Evolutionary conservation across 2,113 vertebrate genomes (phyloP).

Genomic region (Bos javanicus): DNA sequence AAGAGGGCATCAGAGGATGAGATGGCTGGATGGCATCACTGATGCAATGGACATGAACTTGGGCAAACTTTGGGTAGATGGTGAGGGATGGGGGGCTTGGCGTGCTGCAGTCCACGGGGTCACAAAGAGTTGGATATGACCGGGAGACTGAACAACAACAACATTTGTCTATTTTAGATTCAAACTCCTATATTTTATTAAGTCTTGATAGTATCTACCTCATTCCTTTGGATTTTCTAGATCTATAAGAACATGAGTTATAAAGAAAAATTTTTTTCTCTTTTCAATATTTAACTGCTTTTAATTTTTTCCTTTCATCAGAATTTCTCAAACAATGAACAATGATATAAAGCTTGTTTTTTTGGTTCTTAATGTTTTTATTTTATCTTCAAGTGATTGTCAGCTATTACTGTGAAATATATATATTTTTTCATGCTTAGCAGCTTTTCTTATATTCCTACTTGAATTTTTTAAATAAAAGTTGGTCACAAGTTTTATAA

Average conservation of each 20-base stretch:
- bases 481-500: not conserved
- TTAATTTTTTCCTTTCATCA: not conserved
- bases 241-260: not conserved
- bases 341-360: not conserved
- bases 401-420: not conserved
- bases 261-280: not conserved
- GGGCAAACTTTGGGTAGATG: not conserved
- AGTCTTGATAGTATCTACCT: not conserved
- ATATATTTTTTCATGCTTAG: not conserved
- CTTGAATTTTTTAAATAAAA: not conserved
- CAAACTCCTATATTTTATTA: not conserved
- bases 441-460: not conserved
- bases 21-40: not conserved
- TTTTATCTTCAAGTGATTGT: not conserved
- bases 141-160: not conserved
- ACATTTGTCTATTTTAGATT: not conserved
- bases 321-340: not conserved
- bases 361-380: not conserved
- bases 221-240: not conserved
- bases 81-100: not conserved
- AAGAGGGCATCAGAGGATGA: not conserved
- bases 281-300: not conserved
- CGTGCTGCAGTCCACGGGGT: accelerated
- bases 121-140: not conserved
- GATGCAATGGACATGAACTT: not conserved